Evolutionary conservation across 1,140 invertebrate species (phyloP).

Genomic region (Tyrophagus putrescentiae): DNA sequence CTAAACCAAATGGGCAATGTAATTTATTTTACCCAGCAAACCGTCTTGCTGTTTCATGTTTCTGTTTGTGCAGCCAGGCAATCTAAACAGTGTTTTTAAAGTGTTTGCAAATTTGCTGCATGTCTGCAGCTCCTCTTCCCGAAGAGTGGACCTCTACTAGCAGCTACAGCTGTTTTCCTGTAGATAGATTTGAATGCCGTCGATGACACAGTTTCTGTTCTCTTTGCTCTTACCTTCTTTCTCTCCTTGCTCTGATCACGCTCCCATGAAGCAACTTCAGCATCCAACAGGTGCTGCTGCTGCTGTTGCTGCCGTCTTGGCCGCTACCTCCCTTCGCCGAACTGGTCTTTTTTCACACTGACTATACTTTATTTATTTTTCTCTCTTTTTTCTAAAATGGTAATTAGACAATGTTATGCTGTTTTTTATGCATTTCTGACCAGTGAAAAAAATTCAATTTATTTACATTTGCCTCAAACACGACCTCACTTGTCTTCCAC

Average conservation of each 20-base stretch:
- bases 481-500: constrained; percentile 9
- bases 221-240: background rate
- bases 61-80: too few relatives aligned
- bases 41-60: too few relatives aligned
- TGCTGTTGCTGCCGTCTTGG: background rate
- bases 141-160: too few relatives aligned
- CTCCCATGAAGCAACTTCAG: too few relatives aligned
- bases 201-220: background rate
- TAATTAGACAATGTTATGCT: constrained; percentile 3
- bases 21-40: too few relatives aligned
- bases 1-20: too few relatives aligned
- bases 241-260: background rate
- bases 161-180: too few relatives aligned
- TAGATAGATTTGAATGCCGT: background rate
- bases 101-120: too few relatives aligned
- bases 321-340: background rate
- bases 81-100: too few relatives aligned
- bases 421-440: background rate
- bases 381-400: constrained; percentile 8
- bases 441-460: constrained; percentile 12
- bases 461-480: constrained; percentile 3
- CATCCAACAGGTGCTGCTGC: too few relatives aligned
- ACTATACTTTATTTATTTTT: constrained; percentile 7
- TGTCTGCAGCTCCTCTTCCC: too few relatives aligned
- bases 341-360: background rate